phyloP scores from a whole-genome alignment of 1,140 invertebrate species.

The Anoplolepis gracilipes region DNA sequence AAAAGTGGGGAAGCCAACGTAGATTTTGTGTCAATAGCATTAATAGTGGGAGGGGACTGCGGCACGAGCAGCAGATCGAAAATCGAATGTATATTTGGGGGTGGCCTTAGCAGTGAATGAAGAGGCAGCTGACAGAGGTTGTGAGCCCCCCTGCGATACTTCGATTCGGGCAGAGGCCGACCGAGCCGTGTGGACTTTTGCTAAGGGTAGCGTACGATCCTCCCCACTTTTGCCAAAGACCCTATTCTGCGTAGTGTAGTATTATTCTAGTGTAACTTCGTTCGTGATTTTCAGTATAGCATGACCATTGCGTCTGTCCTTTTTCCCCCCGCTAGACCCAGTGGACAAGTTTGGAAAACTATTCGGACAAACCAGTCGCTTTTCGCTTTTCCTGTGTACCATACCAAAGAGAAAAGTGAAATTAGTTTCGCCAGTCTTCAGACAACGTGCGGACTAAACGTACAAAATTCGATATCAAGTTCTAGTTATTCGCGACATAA shows the following conservation, averaged over 20 bases:
- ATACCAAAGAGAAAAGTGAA: no score
- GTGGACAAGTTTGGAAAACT: neutral
- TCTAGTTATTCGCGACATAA: no score
- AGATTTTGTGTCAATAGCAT: conserved; percentile 80
- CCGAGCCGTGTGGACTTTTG: conserved; percentile 1
- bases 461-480: no score
- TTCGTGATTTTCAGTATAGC: conserved; percentile 58
- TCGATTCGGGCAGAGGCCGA: neutral
- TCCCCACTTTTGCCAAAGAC: conserved; percentile 40
- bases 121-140: conserved; percentile 79
- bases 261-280: conserved; percentile 81
- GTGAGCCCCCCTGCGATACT: conserved; percentile 58
- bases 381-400: no score
- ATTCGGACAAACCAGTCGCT: no score
- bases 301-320: neutral
- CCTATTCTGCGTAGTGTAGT: conserved; percentile 54
- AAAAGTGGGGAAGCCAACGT: conserved; percentile 68
- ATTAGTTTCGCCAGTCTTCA: no score
- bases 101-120: conserved; percentile 75
- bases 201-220: conserved; percentile 51
- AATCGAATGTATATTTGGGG: conserved; percentile 74
- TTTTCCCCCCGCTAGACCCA: neutral
- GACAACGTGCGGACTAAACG: no score
- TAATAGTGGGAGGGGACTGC: conserved; percentile 82
- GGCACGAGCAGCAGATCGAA: conserved; percentile 54